phyloP scores from a whole-genome alignment of 2,888 invertebrate genomes.

The Heteromurus nitidus region DNA sequence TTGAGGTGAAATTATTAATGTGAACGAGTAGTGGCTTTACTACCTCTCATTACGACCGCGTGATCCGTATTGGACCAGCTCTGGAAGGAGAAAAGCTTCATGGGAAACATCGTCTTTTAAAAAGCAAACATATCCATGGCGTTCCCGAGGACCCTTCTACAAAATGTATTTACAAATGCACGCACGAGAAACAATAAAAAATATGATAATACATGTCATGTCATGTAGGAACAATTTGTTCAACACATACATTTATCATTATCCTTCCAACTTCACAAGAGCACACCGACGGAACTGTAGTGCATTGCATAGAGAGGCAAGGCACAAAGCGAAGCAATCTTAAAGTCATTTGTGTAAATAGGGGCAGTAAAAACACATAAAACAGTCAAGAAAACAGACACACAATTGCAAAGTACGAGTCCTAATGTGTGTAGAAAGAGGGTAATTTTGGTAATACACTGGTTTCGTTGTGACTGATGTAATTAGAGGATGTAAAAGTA shows the following conservation, averaged over 20 bases:
- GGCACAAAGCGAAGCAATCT: constrained; percentile 29
- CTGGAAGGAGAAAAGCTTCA: neutral
- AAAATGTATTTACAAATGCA: constrained; percentile 10
- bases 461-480: constrained; percentile 53
- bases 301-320: constrained; percentile 7
- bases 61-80: constrained; percentile 15
- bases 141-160: neutral
- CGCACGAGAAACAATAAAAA: constrained; percentile 9
- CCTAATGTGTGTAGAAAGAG: constrained; percentile 63
- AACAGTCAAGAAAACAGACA: constrained; percentile 45
- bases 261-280: constrained; percentile 37
- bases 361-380: constrained; percentile 61
- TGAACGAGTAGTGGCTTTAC: constrained; percentile 50
- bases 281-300: constrained; percentile 29
- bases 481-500: constrained; percentile 66
- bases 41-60: constrained; percentile 45
- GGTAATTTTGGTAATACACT: constrained; percentile 61
- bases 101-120: neutral
- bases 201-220: constrained; percentile 34
- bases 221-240: constrained; percentile 64
- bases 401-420: constrained; percentile 23
- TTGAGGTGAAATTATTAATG: constrained; percentile 29
- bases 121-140: neutral
- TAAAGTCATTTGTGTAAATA: constrained; percentile 64
- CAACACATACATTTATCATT: constrained; percentile 59